Evolutionary conservation across 2,113 vertebrate species (phyloP).

Genomic region (Nothocercus nigrocapillus): DNA sequence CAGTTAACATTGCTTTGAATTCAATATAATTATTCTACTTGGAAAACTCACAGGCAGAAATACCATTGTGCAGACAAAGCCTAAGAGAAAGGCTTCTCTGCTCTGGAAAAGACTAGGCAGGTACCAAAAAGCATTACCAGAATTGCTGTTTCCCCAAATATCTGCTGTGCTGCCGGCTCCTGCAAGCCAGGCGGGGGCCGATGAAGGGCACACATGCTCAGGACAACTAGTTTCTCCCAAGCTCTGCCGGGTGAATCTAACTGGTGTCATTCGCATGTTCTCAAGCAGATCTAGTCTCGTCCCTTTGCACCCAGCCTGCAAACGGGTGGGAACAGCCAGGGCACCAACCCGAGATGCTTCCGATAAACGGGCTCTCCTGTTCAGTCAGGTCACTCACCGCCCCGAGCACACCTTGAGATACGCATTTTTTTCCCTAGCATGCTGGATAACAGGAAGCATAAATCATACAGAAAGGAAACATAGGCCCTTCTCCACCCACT

Average conservation of each 20-base stretch:
- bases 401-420: not conserved
- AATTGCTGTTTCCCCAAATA: not conserved
- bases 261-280: not conserved
- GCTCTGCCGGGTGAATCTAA: not conserved
- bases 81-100: not conserved
- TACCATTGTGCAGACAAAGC: not conserved
- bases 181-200: not conserved
- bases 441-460: not conserved
- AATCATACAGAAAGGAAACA: not conserved
- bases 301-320: not conserved
- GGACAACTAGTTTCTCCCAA: not conserved
- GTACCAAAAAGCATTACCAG: not conserved
- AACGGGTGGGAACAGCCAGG: not conserved
- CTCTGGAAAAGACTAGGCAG: not conserved
- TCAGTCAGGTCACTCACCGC: not conserved
- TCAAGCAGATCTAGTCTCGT: not conserved
- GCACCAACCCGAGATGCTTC: accelerated
- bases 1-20: not conserved
- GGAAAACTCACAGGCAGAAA: not conserved
- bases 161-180: not conserved
- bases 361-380: not conserved
- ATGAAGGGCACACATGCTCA: not conserved
- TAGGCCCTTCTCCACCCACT: not conserved
- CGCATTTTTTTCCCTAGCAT: not conserved
- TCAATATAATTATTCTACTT: not conserved